These are phyloP conservation scores for Drosophila virilis DNA, from an alignment of 1,140 invertebrate species.

Conservation along the genomic window DNA sequence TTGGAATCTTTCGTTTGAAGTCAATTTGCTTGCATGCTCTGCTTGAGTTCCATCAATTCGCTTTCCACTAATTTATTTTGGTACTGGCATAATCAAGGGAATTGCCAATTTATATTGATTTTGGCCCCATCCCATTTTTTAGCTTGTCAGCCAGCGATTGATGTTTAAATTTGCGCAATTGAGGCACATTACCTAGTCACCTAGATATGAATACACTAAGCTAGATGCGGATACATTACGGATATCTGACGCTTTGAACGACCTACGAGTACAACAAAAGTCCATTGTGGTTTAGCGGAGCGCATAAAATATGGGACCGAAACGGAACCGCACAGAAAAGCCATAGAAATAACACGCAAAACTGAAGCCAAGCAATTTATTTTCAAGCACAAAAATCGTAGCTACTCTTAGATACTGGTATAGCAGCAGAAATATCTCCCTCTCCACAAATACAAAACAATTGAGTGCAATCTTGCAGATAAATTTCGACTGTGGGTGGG, in stretches of 20 bases:
- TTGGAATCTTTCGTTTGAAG: slow-evolving; percentile 12
- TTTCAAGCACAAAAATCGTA: slow-evolving; percentile 74
- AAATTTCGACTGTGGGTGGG: slow-evolving; percentile 50
- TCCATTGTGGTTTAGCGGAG: slow-evolving; percentile 38
- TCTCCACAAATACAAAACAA: slow-evolving; percentile 73
- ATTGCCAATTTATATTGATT: slow-evolving; percentile 74
- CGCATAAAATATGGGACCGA: slow-evolving; percentile 35
- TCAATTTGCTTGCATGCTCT: slow-evolving; percentile 26
- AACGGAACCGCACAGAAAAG: slow-evolving; percentile 58
- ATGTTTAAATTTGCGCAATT: slow-evolving; percentile 72
- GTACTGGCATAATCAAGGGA: slow-evolving; percentile 52
- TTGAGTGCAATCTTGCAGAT: slow-evolving; percentile 79
- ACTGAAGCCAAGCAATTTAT: slow-evolving; percentile 76
- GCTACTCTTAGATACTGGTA: slow-evolving; percentile 20
- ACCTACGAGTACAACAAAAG: slow-evolving; percentile 13
- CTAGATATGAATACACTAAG: slow-evolving; percentile 58
- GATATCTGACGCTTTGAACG: slow-evolving; percentile 20
- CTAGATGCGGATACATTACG: slow-evolving; percentile 23
- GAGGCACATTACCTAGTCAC: slow-evolving; percentile 76
- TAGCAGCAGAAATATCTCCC: slow-evolving; percentile 45
- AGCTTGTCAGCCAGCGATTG: slow-evolving; percentile 46
- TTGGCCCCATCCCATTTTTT: slow-evolving; percentile 15
- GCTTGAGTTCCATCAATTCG: slow-evolving; percentile 19
- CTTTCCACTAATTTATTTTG: slow-evolving; percentile 45
- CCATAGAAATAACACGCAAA: slow-evolving; percentile 69